Conservation (phyloP, 2,113 vertebrate species). For the Pterocles gutturalis region DNA sequence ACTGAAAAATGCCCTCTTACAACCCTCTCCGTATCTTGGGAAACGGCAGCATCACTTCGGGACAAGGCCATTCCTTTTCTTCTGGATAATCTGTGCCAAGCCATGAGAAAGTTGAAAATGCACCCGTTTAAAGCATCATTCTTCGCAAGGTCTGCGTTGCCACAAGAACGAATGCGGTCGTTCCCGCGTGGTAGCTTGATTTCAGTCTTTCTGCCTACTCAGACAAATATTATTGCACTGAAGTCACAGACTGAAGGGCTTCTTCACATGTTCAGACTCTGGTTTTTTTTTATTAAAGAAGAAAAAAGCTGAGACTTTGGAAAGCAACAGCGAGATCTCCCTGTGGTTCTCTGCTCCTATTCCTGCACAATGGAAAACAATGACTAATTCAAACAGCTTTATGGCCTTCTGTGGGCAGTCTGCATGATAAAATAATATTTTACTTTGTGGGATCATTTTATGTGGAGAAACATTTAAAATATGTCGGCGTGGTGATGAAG, state of each 20-base stretch:
- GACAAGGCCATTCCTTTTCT: neutral
- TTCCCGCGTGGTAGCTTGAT: neutral
- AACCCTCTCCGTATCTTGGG: neutral
- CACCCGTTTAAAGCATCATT: neutral
- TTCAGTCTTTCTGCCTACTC: constrained; percentile 1
- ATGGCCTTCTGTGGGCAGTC: neutral
- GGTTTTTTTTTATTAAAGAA: neutral
- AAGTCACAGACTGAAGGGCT: neutral
- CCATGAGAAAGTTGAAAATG: neutral
- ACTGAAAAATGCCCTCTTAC: neutral
- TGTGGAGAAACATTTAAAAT: neutral
- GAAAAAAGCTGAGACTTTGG: neutral
- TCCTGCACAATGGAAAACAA: neutral
- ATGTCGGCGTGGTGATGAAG: neutral
- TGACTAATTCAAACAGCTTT: neutral
- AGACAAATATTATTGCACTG: constrained; percentile 7
- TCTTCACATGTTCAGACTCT: neutral
- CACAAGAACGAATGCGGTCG: neutral
- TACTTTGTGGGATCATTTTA: neutral
- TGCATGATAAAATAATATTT: neutral
- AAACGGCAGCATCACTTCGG: accelerated
- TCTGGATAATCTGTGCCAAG: neutral
- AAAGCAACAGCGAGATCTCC: neutral
- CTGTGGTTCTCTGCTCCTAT: neutral
- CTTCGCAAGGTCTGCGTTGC: neutral